Evolutionary conservation across 2,888 invertebrate species (phyloP), one percentile per base, ranked within the genome.

Genomic region (Meta bourneti): DNA sequence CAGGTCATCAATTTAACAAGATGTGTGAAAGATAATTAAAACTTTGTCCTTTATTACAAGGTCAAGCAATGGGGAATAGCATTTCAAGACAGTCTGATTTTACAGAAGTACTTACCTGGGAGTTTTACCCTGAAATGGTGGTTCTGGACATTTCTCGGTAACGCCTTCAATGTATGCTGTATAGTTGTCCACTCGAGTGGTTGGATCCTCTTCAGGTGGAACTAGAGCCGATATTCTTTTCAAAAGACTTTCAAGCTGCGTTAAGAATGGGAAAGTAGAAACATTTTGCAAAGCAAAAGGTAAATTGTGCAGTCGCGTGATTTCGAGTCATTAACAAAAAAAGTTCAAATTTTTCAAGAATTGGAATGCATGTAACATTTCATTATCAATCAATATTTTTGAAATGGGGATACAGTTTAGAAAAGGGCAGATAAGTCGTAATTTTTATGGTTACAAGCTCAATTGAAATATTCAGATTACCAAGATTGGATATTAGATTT

Each of bases 101-200:
- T 86, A 86, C 81, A 52, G n/a, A 52, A n/a, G n/a, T n/a, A 1
- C 11, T 74, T 90, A 54, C 93, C 93, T 78, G 72, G 87, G 89
- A 90, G 91, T 70, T 79, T 81, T 89, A 20, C 83, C 75, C 16
- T 93, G 93, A 71, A 93, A 92, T 49, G 93, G 93, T 7, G 93
- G 86, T 9, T 84, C 89, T 49, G 97, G 97, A 92, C 96, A 94
- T 83, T 95, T 95, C 2, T 96, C 95, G 77, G 95, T 95, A 16
- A 95, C 95, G 0, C 97, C 97, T 94, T 96, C 96, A 70, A 97
- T 96, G 94, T 96, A 97, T 89, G 96, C 96, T 75, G 96, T 96
- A 89, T 97, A 95, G 93, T 96, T 96, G 11, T 96, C 95, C 0
- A 96, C 95, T 92, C 96, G 95, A 86, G 96, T 95, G 52, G 93